phyloP scores from a whole-genome alignment of 30 jellyfish, hydroid and myxozoan species.

The Aurelia coerulea region DNA sequence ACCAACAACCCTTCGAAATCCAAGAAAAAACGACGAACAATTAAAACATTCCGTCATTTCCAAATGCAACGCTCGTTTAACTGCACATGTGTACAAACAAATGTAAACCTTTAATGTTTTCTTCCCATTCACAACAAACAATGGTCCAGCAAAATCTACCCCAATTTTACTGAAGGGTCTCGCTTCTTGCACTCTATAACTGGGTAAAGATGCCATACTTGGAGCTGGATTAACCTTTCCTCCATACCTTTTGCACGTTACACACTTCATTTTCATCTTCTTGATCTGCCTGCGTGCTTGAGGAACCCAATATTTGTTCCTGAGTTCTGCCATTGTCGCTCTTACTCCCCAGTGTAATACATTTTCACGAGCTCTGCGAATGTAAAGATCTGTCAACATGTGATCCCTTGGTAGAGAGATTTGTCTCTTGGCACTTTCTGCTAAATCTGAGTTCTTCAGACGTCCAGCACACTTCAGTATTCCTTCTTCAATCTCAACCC shows the following conservation, averaged over 20 bases:
- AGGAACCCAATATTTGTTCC: constrained; percentile 55
- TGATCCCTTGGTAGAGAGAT: constrained; percentile 24
- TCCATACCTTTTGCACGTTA: constrained; percentile 9
- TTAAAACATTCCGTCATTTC: not conserved
- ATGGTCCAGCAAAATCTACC: constrained; percentile 47
- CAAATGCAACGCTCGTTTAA: too few species aligned
- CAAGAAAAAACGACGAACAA: constrained; percentile 22
- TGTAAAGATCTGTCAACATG: constrained; percentile 13
- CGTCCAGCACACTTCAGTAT: not conserved
- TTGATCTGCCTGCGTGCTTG: constrained; percentile 42
- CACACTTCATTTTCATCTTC: constrained; percentile 14
- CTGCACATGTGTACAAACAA: too few species aligned
- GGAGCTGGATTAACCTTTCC: constrained; percentile 16
- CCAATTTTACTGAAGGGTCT: constrained; percentile 44
- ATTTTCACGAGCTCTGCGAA: constrained; percentile 8
- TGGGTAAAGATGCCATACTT: constrained; percentile 15
- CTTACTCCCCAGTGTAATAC: constrained; percentile 20
- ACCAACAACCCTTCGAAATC: constrained; percentile 4
- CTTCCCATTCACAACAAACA: too few species aligned
- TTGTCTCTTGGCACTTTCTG: not conserved
- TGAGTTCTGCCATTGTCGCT: constrained; percentile 38
- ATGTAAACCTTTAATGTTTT: too few species aligned
- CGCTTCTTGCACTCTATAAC: constrained; percentile 23
- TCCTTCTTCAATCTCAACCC: not conserved
- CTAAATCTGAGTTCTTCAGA: constrained; percentile 6